Conservation (phyloP, 2,888 invertebrate genomes). For the Chrysolina oricalcia region DNA sequence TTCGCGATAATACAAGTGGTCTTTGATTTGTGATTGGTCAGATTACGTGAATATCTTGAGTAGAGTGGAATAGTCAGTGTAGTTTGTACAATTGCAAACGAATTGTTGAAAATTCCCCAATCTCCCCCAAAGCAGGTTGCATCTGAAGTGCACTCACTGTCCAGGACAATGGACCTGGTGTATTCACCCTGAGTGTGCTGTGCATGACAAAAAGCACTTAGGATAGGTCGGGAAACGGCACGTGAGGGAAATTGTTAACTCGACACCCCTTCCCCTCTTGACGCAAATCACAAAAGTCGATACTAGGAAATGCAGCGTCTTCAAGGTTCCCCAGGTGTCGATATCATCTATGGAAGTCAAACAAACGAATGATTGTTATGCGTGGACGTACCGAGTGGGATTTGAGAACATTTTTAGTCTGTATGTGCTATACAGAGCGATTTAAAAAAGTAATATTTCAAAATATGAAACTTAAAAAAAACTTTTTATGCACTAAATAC, state of each 20-base stretch:
- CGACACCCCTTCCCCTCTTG: conserved; percentile 34
- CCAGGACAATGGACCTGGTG: conserved; percentile 64
- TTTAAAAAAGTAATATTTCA: not conserved
- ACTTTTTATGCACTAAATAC: no score
- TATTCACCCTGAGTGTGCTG: conserved; percentile 66
- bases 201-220: conserved; percentile 65
- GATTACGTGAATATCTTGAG: no score
- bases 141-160: conserved; percentile 43
- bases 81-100: not conserved
- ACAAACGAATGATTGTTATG: conserved; percentile 17
- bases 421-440: not conserved
- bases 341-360: conserved; percentile 38
- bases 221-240: conserved; percentile 65
- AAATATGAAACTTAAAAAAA: no score
- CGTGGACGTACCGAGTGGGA: conserved; percentile 14
- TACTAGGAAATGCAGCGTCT: conserved; percentile 55
- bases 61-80: no score
- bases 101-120: not conserved
- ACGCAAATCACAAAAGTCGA: conserved; percentile 38
- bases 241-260: conserved; percentile 62
- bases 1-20: no score
- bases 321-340: conserved; percentile 55
- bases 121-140: conserved; percentile 39
- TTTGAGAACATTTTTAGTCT: conserved; percentile 8
- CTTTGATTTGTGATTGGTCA: no score